Evolutionary conservation across 2,113 vertebrate genomes (phyloP).

Genomic region (Callaeas wilsoni): DNA sequence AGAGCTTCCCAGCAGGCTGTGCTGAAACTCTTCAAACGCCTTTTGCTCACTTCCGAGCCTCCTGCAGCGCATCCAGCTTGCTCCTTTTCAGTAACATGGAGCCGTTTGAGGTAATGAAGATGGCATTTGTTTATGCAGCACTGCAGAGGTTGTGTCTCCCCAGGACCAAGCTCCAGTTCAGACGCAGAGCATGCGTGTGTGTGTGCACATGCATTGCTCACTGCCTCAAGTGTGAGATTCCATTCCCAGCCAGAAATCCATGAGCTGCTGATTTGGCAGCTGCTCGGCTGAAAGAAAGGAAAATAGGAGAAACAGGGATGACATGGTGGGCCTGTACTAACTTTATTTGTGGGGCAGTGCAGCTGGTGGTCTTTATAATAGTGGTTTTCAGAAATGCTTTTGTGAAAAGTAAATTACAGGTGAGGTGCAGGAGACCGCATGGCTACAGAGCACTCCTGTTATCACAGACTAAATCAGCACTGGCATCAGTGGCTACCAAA

Average conservation of each 20-base stretch:
- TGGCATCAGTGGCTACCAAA: background rate
- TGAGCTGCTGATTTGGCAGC: background rate
- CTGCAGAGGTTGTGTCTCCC: background rate
- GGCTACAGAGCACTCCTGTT: accelerated
- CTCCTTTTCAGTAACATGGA: background rate
- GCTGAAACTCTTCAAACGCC: conserved; percentile 45
- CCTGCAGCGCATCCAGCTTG: background rate
- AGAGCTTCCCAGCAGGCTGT: conserved; percentile 57
- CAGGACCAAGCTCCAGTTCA: background rate
- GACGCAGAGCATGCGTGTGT: accelerated
- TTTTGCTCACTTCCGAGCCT: background rate
- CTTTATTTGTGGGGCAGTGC: background rate
- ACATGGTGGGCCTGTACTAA: background rate
- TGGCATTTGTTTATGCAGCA: background rate
- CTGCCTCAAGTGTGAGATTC: background rate
- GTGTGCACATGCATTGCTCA: background rate
- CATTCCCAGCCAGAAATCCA: background rate
- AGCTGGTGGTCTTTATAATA: background rate
- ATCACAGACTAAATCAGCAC: background rate
- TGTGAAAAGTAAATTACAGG: background rate
- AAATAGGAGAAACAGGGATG: background rate
- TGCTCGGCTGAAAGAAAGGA: background rate
- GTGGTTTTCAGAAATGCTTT: background rate
- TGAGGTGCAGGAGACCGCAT: background rate
- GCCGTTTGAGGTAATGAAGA: background rate